Evolutionary conservation across 2,113 vertebrate species (phyloP).

Genomic region (Nycticebus coucang): DNA sequence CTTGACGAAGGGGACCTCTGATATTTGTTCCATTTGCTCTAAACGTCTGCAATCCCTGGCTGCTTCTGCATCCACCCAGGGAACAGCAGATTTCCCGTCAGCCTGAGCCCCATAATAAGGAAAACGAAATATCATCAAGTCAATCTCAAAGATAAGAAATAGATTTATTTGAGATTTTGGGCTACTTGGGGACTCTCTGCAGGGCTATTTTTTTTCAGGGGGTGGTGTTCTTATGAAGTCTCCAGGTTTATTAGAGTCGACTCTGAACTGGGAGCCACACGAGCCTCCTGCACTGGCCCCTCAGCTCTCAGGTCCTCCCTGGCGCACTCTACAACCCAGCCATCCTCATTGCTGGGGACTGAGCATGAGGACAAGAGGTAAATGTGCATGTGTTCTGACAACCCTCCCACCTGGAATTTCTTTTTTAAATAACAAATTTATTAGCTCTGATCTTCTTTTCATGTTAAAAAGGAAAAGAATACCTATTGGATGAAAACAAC

Average conservation of each 20-base stretch:
- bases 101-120: not conserved
- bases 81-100: not conserved
- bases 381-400: not conserved
- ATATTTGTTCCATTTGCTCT: not conserved
- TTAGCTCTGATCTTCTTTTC: not conserved
- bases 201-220: fast-evolving
- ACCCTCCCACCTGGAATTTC: not conserved
- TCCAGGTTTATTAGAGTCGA: not conserved
- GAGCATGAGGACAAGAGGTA: too few relatives aligned
- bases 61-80: not conserved
- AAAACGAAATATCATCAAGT: not conserved
- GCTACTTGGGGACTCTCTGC: too few relatives aligned
- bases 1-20: not conserved
- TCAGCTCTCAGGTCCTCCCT: not conserved
- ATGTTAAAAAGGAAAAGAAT: not conserved
- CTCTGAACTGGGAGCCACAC: not conserved
- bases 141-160: not conserved
- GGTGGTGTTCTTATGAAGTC: fast-evolving
- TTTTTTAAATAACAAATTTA: not conserved
- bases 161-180: too few relatives aligned
- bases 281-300: not conserved
- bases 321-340: not conserved
- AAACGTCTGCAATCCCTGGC: too few relatives aligned
- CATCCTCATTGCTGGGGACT: fast-evolving
- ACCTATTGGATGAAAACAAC: not conserved